phyloP scores from a whole-genome alignment of 1,140 invertebrate species.

The Saccostrea cuccullata region DNA sequence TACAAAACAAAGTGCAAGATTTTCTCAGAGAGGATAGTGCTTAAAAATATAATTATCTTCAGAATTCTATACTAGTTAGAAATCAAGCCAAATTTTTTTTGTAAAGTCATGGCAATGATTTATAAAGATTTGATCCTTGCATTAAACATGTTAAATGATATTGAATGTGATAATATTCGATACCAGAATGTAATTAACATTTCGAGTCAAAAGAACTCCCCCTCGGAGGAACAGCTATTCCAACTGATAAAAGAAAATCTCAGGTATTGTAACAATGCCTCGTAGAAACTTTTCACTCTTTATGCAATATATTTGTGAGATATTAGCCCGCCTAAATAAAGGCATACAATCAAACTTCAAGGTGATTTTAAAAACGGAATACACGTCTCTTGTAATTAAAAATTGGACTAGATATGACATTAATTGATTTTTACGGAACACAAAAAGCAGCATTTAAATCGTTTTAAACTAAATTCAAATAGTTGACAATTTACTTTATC shows the following conservation, averaged over 20 bases:
- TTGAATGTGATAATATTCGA: no score
- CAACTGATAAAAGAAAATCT: not conserved
- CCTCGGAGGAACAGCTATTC: no score
- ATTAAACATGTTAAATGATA: no score
- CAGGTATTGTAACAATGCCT: not conserved
- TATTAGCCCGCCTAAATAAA: not conserved
- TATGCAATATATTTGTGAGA: not conserved
- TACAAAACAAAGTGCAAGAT: no score
- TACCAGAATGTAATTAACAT: no score
- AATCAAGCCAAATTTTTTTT: no score
- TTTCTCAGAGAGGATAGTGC: no score
- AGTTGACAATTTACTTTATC: not conserved
- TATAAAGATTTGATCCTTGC: no score
- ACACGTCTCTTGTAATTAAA: not conserved
- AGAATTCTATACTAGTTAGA: no score
- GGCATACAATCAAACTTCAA: not conserved
- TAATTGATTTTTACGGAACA: not conserved
- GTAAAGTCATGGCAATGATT: no score
- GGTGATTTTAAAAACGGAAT: not conserved
- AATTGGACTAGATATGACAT: slow-evolving; percentile 22
- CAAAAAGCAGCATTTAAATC: not conserved
- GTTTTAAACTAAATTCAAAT: not conserved
- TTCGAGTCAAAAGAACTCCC: no score
- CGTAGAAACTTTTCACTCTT: not conserved
- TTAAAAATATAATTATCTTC: no score